Base-by-base conservation (phyloP, 1,140 invertebrate genomes). In the Halesus radiatus region DNA sequence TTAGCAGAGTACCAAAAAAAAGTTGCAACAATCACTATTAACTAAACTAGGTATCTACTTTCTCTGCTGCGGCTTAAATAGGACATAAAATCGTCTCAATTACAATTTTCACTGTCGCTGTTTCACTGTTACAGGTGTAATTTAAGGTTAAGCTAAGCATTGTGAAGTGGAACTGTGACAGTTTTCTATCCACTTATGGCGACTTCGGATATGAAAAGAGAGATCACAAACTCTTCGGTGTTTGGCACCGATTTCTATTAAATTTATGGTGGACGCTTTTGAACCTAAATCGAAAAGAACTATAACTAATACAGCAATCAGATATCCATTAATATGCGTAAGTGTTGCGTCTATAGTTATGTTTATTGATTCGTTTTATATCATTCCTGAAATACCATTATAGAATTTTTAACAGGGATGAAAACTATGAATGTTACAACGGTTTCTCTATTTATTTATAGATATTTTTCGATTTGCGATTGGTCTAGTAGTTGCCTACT, bases 151-250 rank as follows among this genome's bases (percentile, higher is more conserved):
- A 50, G n/a, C 18, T 50, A 53, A 50, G n/a, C 18, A 52, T 72
- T 72, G 26, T 18, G 20, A 72, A 53, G 15, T 29, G 32, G 32
- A 18, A 37, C 60, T 70, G 50, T 7, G 68, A 72, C 68, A 72
- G n/a, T 72, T 72, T 72, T 52, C 68, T 18, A 18, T 52, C 68
- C 68, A 52, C 50, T 52, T 52, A 26, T 53, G 50, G 45, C 20
- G 18, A 18, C 37, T 66, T 29, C 32, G 64, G 23, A 10, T 50
- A 52, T 72, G 6, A 53, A 72, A 72, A 72, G 68, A 72, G 68
- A 72, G 68, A 52, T 53, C 68, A n/a, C n/a, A 72, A 72, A 72
- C 68, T 22, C 54, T 72, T 72, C 45, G 68, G 68, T 52, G 54
- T 72, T 72, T 53, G 68, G 50, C 45, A 72, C 68, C 3, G 68